Evolutionary conservation across 2,888 invertebrate genomes (phyloP).

Genomic region (Callimorpha dominula): DNA sequence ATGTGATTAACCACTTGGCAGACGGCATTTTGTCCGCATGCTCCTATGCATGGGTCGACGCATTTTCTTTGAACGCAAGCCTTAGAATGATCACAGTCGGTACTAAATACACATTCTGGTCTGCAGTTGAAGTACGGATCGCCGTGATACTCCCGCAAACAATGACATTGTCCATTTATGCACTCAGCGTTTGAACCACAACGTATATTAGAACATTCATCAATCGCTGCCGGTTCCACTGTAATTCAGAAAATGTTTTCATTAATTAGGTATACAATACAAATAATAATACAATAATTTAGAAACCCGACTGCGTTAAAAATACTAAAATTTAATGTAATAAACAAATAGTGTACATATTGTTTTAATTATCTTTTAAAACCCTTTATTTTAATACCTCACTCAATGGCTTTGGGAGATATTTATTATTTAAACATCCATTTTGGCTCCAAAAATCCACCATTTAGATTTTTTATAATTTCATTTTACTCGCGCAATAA

Average conservation of each 20-base stretch:
- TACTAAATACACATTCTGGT: conserved; percentile 92
- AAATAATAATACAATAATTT: too few species aligned
- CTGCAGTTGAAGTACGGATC: conserved; percentile 91
- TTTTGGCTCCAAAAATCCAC: too few species aligned
- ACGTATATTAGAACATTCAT: conserved; percentile 90
- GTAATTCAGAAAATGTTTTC: conserved; percentile 40
- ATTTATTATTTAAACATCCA: too few species aligned
- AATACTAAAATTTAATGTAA: background rate
- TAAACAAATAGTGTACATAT: too few species aligned
- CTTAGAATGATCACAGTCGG: conserved; percentile 89
- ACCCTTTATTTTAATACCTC: too few species aligned
- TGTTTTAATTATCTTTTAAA: too few species aligned
- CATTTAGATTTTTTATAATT: too few species aligned
- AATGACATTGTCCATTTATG: conserved; percentile 89
- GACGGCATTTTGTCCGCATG: conserved; percentile 88
- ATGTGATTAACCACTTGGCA: conserved; percentile 89
- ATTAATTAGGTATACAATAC: background rate
- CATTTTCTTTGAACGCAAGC: conserved; percentile 93
- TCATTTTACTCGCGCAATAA: too few species aligned
- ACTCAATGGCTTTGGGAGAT: too few species aligned
- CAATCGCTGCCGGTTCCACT: conserved; percentile 75
- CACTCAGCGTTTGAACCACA: conserved; percentile 90
- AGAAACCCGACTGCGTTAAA: background rate
- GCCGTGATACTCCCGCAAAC: conserved; percentile 90
- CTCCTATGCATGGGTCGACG: conserved; percentile 90